Conservation (phyloP, 2,797 vertebrate genomes). For the Lemur catta region DNA sequence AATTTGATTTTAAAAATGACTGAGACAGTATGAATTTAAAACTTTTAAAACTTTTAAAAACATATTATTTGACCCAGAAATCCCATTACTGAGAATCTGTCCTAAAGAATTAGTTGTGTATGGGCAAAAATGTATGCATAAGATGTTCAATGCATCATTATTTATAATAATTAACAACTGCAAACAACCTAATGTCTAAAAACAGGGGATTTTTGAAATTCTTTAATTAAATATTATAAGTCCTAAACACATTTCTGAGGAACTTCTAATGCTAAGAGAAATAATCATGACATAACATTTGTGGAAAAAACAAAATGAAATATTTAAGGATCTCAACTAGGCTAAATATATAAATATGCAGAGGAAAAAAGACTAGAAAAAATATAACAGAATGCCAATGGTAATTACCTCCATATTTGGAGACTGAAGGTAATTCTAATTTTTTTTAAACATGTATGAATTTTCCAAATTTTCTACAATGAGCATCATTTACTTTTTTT, state of each 20-base stretch:
- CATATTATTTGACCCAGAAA: neutral
- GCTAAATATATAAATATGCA: neutral
- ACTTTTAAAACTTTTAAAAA: constrained; percentile 42
- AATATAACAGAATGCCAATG: neutral
- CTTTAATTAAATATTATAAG: neutral
- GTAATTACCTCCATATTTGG: neutral
- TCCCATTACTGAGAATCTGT: constrained; percentile 33
- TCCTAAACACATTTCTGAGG: constrained; percentile 11
- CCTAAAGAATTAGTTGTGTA: neutral
- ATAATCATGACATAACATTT: neutral
- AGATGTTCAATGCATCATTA: constrained; percentile 61
- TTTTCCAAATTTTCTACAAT: constrained; percentile 30
- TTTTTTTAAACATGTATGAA: neutral
- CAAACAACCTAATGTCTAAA: constrained; percentile 17
- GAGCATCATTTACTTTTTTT: neutral
- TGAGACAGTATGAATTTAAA: neutral
- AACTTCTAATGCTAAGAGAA: neutral
- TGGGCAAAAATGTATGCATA: neutral
- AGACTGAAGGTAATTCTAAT: neutral
- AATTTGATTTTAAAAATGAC: constrained; percentile 26
- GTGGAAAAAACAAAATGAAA: neutral
- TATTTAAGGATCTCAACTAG: neutral
- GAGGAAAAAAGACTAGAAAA: neutral
- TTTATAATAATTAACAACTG: constrained; percentile 61
- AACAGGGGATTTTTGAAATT: neutral